A percentile compares a stretch with the other conserved stretches of the same genome.
Conservation (phyloP, 2,113 vertebrate genomes). For the Platycercus adscitus region DNA sequence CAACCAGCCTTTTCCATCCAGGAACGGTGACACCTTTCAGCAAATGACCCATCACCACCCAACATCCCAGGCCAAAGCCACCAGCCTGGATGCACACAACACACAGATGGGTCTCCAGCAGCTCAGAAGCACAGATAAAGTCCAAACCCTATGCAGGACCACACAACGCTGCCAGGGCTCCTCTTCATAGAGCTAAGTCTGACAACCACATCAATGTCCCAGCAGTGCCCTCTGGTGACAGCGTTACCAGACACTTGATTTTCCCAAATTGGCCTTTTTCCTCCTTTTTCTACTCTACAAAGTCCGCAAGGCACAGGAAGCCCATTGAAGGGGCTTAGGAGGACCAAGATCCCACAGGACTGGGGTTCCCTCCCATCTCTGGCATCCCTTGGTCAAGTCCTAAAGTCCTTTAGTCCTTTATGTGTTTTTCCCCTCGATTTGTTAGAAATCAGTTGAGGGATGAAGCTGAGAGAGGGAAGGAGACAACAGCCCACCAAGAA, state of each 20-base stretch:
- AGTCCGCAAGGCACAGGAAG: background rate
- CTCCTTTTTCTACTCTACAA: background rate
- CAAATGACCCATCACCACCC: accelerated
- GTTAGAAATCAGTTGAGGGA: background rate
- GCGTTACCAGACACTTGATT: background rate
- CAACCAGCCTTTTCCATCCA: background rate
- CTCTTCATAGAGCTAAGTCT: background rate
- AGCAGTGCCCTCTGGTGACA: background rate
- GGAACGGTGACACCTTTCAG: accelerated
- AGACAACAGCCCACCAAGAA: background rate
- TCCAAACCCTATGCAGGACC: background rate
- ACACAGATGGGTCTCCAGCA: no score
- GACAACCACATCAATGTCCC: background rate
- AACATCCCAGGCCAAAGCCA: background rate
- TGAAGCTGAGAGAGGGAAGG: background rate
- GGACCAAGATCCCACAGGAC: background rate
- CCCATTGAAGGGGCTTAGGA: background rate
- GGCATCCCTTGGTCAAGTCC: background rate
- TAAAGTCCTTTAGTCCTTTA: background rate
- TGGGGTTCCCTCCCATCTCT: background rate
- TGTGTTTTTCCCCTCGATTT: no score
- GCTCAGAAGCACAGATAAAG: background rate
- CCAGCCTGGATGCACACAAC: background rate
- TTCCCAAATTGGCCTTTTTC: background rate
- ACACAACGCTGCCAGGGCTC: background rate